phyloP scores from a whole-genome alignment of 1,140 invertebrate genomes.

The Drosophila yakuba region DNA sequence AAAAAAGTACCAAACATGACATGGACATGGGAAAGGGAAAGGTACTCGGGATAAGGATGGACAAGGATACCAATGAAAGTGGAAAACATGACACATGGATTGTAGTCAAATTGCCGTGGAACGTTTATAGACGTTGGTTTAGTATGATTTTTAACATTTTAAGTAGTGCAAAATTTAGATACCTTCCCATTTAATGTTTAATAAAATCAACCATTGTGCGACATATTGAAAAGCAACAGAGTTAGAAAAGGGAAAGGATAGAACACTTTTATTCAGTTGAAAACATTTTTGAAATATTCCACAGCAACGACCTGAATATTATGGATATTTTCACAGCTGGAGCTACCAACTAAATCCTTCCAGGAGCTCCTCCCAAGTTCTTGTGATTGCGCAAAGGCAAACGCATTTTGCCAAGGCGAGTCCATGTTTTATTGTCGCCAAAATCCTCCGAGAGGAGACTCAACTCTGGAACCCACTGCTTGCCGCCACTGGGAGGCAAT shows the following conservation, averaged over 20 bases:
- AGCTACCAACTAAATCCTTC: not conserved
- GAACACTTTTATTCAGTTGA: not conserved
- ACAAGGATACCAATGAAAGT: not conserved
- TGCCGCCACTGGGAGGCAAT: slow-evolving; percentile 60
- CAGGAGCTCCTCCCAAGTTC: not conserved
- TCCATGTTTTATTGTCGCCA: not conserved
- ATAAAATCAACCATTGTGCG: too few species aligned
- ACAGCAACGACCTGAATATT: too few species aligned
- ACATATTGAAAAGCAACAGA: slow-evolving; percentile 1
- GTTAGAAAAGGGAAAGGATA: slow-evolving; percentile 52
- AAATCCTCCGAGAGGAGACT: not conserved
- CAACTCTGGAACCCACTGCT: not conserved
- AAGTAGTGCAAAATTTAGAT: too few species aligned
- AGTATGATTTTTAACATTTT: too few species aligned
- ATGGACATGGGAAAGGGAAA: slow-evolving; percentile 16
- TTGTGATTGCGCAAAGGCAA: not conserved
- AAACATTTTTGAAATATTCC: too few species aligned
- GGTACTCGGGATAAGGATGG: slow-evolving; percentile 22
- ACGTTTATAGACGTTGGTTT: too few species aligned
- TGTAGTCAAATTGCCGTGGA: too few species aligned
- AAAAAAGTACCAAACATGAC: slow-evolving; percentile 23
- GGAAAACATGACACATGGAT: not conserved
- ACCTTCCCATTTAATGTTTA: too few species aligned
- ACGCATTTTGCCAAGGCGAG: not conserved
- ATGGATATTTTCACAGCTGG: too few species aligned